Conservation (phyloP, 2,888 invertebrate species). For the Drosophila prolongata region DNA sequence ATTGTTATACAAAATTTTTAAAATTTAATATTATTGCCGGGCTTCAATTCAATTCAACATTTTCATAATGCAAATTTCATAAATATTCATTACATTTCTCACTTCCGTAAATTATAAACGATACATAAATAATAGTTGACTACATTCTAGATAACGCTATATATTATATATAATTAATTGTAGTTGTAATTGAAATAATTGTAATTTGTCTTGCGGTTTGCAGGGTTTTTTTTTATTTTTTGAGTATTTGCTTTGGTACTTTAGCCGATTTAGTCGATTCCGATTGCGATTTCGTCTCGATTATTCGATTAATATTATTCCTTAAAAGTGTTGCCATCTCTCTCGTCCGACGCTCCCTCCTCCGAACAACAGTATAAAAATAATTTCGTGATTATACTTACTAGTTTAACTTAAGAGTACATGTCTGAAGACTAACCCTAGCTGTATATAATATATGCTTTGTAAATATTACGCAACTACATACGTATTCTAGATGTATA, state of each 20-base stretch:
- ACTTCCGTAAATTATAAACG: conserved; percentile 39
- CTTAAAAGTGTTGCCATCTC: conserved; percentile 53
- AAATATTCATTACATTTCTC: conserved; percentile 43
- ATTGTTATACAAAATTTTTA: conserved; percentile 74
- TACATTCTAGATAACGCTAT: conserved; percentile 56
- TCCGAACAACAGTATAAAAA: conserved; percentile 74
- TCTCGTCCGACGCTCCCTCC: conserved; percentile 16
- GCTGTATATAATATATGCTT: conserved; percentile 53
- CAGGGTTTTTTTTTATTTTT: conserved; percentile 50
- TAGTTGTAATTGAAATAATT: conserved; percentile 52
- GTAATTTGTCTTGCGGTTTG: conserved; percentile 49
- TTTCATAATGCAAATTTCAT: conserved; percentile 46
- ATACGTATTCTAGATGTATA: conserved; percentile 72
- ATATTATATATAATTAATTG: conserved; percentile 51
- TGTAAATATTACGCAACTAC: conserved; percentile 72
- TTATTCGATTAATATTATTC: conserved; percentile 51
- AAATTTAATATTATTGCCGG: conserved; percentile 76
- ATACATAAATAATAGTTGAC: conserved; percentile 61
- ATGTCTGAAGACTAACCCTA: conserved; percentile 37
- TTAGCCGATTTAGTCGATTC: conserved; percentile 84
- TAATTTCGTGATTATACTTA: conserved; percentile 76
- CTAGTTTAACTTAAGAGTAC: conserved; percentile 65
- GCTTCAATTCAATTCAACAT: conserved; percentile 61
- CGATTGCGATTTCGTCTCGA: conserved; percentile 54
- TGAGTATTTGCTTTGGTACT: conserved; percentile 85